Percentiles rank a stretch among this genome's conserved stretches.
Evolutionary conservation across 2,888 invertebrate species (phyloP).

Genomic region (Willowsia nigromaculata): DNA sequence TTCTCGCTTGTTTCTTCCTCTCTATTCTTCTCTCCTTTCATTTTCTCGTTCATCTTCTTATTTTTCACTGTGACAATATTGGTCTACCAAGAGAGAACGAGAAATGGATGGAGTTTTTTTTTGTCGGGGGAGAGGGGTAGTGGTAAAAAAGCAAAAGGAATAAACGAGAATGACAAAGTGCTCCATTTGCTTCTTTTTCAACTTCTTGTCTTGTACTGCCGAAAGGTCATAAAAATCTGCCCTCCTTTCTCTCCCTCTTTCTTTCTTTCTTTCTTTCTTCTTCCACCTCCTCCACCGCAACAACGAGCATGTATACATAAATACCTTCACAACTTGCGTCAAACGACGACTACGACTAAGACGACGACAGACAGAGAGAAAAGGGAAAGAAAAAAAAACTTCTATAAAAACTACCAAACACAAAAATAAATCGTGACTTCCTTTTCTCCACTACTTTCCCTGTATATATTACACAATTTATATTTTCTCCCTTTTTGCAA

Average conservation of each 20-base stretch:
- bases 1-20: background rate
- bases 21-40: background rate
- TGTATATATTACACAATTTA: background rate
- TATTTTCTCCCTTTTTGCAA: slow-evolving; percentile 3
- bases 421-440: slow-evolving; percentile 37
- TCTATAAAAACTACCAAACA: background rate
- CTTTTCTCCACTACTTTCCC: background rate
- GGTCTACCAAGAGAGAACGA: background rate
- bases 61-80: slow-evolving; percentile 29
- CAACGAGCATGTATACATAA: background rate
- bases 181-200: slow-evolving; percentile 27
- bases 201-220: background rate
- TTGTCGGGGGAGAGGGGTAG: background rate
- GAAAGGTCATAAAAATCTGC: slow-evolving; percentile 20
- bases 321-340: slow-evolving; percentile 13
- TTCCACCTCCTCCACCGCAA: background rate
- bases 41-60: slow-evolving; percentile 21
- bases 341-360: no score
- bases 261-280: background rate
- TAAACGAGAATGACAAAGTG: slow-evolving; percentile 24
- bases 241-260: background rate
- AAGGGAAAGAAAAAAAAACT: background rate
- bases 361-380: no score
- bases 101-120: no score
- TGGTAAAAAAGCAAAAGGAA: background rate